A percentile compares a stretch with the other conserved stretches of the same genome.
These are phyloP conservation scores for Muraenolepis orangiensis DNA, from an alignment of 2,797 vertebrate genomes.

Conservation along the genomic window DNA sequence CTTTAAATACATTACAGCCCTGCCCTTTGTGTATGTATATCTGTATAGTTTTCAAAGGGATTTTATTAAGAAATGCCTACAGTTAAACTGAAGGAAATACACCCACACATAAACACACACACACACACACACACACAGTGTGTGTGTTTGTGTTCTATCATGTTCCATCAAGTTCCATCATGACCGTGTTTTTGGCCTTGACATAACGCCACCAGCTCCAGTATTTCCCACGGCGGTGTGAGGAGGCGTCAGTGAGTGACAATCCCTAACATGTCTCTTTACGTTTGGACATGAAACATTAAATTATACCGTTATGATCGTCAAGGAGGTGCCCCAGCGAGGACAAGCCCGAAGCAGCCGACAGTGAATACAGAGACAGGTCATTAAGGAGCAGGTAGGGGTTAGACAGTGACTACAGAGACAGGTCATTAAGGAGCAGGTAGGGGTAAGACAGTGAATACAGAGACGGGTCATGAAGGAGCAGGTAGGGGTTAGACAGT, in stretches of 20 bases:
- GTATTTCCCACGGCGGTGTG: neutral
- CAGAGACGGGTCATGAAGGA: neutral
- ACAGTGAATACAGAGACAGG: neutral
- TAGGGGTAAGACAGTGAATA: neutral
- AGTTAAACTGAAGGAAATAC: neutral
- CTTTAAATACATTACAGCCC: neutral
- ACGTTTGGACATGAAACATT: neutral
- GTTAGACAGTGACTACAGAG: neutral
- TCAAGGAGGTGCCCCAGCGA: neutral
- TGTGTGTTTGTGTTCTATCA: too few species aligned
- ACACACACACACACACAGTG: neutral
- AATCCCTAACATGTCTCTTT: neutral
- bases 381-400: neutral
- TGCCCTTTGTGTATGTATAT: neutral
- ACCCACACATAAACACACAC: conserved; percentile 1
- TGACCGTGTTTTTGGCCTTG: neutral
- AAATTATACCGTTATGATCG: neutral
- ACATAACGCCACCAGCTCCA: neutral
- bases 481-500: neutral
- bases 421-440: neutral
- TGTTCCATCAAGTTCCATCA: neutral
- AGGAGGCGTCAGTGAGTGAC: neutral
- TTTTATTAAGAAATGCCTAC: neutral
- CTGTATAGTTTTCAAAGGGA: neutral
- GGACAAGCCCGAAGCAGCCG: neutral